Evolutionary conservation across 2,113 vertebrate species (phyloP), one percentile per base, ranked within the genome.

Genomic region (Zosterops japonicus): DNA sequence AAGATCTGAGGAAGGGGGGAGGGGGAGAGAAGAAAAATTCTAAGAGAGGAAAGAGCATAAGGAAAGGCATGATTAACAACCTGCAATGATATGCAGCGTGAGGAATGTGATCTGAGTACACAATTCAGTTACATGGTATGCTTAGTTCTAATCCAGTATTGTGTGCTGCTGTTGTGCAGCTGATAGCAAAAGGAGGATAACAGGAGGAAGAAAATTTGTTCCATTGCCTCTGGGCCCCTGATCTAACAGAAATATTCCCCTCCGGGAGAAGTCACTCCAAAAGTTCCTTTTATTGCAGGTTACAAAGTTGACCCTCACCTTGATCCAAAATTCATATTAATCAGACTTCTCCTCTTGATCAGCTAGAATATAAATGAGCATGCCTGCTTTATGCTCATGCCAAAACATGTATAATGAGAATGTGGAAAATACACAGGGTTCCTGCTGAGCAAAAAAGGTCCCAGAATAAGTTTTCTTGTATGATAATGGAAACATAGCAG

Each of bases 321-420:
- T 91, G 81, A 97, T 90, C 92, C 95, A 94, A 93, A 94, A 94
- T 83, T 91, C 74, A 52, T 41, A 93, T 86, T 83, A 91, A 90
- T 86, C 85, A 90, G 68, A 90, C 42, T 94, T 52, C 42, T 68
- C 13, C 49, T 74, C 82, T 95, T 95, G 79, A 94, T 95, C 85
- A 95, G 56, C 47, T 52, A 60, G 71, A 95, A 93, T 86, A 92
- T 27, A 93, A 95, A 96, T 68, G 52, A 92, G 76, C 23, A 70
- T 0, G 42, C 28, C 44, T 90, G 68, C 71, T 96, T 95, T 94
- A 83, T 70, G 88, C 36, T 90, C n/a, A 31, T 90, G 87, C 79
- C 92, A 96, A 78, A 96, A 94, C 56, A 55, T 4, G 39, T 49
- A 75, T 95, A 93, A 94, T 5, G 5, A 92, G 79, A 86, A 80